Conservation (phyloP, 92 coral and sea anemone species). For the Paragorgia papillata region DNA sequence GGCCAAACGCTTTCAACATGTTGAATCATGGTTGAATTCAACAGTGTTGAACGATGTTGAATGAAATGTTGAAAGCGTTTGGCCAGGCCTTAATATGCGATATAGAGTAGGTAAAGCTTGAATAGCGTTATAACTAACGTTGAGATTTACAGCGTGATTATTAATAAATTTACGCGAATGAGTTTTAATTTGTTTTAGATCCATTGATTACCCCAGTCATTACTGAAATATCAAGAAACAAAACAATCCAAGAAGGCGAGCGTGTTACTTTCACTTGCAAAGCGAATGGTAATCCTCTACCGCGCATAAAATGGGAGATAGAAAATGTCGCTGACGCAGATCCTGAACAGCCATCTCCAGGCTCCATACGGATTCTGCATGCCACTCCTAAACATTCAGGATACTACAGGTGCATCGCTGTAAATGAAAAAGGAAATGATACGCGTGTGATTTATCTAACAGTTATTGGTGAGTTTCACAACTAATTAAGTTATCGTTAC, state of each 20-base stretch:
- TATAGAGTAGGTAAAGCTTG: too few species aligned
- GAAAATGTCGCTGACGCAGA: conserved; percentile 52
- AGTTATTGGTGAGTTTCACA: conserved; percentile 65
- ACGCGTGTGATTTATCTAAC: conserved; percentile 57
- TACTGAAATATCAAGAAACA: conserved; percentile 63
- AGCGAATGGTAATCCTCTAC: conserved; percentile 76
- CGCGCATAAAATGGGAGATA: conserved; percentile 67
- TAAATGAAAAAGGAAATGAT: conserved; percentile 58
- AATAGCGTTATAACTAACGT: too few species aligned
- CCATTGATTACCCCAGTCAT: conserved; percentile 70
- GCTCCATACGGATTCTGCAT: conserved; percentile 65
- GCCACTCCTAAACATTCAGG: conserved; percentile 74
- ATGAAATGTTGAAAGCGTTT: too few species aligned
- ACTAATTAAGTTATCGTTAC: neutral
- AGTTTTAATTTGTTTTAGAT: too few species aligned
- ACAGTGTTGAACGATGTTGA: too few species aligned
- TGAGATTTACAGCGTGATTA: too few species aligned
- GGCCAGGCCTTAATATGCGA: too few species aligned
- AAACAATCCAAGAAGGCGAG: conserved; percentile 63
- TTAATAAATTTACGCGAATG: too few species aligned
- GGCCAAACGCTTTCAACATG: too few species aligned
- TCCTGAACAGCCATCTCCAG: conserved; percentile 74
- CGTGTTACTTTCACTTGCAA: conserved; percentile 76
- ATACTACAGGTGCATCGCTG: conserved; percentile 72
- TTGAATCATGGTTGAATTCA: too few species aligned